Evolutionary conservation across 2,888 invertebrate species (phyloP).

Genomic region (Bibio marci): DNA sequence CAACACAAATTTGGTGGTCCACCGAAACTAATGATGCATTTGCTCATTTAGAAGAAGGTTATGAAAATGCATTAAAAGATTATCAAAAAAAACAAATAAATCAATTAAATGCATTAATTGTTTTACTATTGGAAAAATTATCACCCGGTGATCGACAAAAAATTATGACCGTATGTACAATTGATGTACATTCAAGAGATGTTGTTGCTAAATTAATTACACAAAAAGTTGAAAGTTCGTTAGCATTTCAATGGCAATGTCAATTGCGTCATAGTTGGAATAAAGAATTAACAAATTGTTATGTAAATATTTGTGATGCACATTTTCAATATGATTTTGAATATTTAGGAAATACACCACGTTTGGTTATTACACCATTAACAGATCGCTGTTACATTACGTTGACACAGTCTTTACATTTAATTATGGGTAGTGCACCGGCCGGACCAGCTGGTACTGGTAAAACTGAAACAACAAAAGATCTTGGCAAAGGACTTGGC

Average conservation of each 20-base stretch:
- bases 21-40: conserved; percentile 84
- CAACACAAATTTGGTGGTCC: conserved; percentile 95
- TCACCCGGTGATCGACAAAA: conserved; percentile 75
- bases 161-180: conserved; percentile 94
- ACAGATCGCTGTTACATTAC: conserved; percentile 95
- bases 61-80: conserved; percentile 83
- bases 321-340: conserved; percentile 83
- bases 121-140: conserved; percentile 64
- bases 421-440: conserved; percentile 94
- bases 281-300: conserved; percentile 49
- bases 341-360: conserved; percentile 84
- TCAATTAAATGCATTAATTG: conserved; percentile 72
- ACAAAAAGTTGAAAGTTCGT: conserved; percentile 60
- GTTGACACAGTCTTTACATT: conserved; percentile 74
- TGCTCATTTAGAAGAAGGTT: conserved; percentile 74
- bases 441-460: conserved; percentile 83
- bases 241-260: conserved; percentile 81
- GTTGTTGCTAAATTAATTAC: conserved; percentile 76
- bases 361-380: conserved; percentile 85
- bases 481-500: conserved; percentile 81
- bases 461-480: conserved; percentile 94
- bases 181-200: conserved; percentile 87
- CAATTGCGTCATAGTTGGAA: conserved; percentile 81
- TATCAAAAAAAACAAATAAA: conserved; percentile 77
- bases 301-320: conserved; percentile 88